These are phyloP conservation scores for Sphaeridia pumilis DNA, from an alignment of 2,888 invertebrate species.

Conservation along the genomic window DNA sequence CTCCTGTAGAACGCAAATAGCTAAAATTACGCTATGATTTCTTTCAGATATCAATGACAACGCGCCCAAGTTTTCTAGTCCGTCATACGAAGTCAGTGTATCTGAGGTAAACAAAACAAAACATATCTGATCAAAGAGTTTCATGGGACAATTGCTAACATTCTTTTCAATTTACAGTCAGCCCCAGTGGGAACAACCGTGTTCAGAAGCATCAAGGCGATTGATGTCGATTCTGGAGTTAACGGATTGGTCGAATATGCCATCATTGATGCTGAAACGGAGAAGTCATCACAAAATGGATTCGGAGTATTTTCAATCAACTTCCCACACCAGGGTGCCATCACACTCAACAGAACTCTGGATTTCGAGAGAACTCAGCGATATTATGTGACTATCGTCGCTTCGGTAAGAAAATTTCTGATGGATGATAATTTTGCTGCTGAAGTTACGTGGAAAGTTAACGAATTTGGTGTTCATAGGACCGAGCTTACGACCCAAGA, in stretches of 20 bases:
- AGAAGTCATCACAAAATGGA: conserved; percentile 56
- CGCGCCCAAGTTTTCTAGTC: conserved; percentile 68
- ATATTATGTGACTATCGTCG: conserved; percentile 76
- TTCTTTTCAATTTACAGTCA: conserved; percentile 55
- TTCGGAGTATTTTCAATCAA: conserved; percentile 73
- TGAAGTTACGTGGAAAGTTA: too few species aligned
- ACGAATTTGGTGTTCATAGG: conserved; percentile 45
- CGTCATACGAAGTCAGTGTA: conserved; percentile 69
- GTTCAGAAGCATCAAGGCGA: conserved; percentile 65
- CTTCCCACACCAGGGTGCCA: conserved; percentile 75
- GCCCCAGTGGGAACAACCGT: conserved; percentile 75
- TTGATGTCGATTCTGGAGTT: conserved; percentile 73
- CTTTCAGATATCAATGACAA: conserved; percentile 73
- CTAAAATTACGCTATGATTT: background rate
- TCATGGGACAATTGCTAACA: background rate
- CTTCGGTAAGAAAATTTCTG: conserved; percentile 71
- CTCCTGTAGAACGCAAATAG: too few species aligned
- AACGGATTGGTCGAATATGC: conserved; percentile 80
- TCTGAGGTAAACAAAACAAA: conserved; percentile 74
- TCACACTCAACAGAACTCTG: conserved; percentile 70
- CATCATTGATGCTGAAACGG: conserved; percentile 55
- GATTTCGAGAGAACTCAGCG: conserved; percentile 79
- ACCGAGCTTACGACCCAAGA: conserved; percentile 65
- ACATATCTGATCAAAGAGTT: too few species aligned
- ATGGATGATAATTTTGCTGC: too few species aligned